Evolutionary conservation across 2,797 vertebrate species (phyloP), one percentile per base, ranked within the genome.

Genomic region (Rhincodon typus): DNA sequence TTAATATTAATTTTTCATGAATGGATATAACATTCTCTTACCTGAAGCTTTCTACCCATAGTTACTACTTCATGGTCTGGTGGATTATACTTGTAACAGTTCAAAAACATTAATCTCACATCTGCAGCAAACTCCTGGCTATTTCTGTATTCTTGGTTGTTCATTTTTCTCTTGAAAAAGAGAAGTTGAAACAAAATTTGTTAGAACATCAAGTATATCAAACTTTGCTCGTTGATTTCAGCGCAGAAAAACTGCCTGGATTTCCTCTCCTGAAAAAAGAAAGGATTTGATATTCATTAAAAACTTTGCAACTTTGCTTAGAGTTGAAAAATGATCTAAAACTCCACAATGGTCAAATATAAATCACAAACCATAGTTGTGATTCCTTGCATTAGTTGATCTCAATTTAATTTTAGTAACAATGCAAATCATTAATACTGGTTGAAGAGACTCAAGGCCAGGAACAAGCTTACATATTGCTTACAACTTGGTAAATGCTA

Each of bases 1-100:
- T 12, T 12, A 93, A 90, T 34, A 90, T 17, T 57, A 66, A 67
- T 66, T 38, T 91, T 91, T 62, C 38, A 19, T 91, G 62, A 62
- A 69, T 69, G 90, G 19, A 69, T 25, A 42, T 66, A 67, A 6
- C 21, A 69, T 91, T 27, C 88, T 96, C 30, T 96, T 95, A 99
- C 99, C 98, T 99, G 99, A 87, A 99, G 98, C 96, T 98, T 98
- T 97, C 98, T 98, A 96, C 98, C 99, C 99, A 99, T 98, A 94
- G 96, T 95, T 95, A 99, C 98, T n/a, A 99, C 97, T 96, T 99
- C 98, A 86, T 98, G 97, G 23, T 98, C 97, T 53, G 98, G 98
- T 96, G 98, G 98, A 96, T 98, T 98, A 96, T 97, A 98, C 96
- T 98, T 98, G 96, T 99, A 99, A 97, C 98, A 99, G 96, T 98